Evolutionary conservation across 2,797 vertebrate genomes (phyloP), one percentile per base, ranked within the genome.

Genomic region (Phoxinus dragarum): DNA sequence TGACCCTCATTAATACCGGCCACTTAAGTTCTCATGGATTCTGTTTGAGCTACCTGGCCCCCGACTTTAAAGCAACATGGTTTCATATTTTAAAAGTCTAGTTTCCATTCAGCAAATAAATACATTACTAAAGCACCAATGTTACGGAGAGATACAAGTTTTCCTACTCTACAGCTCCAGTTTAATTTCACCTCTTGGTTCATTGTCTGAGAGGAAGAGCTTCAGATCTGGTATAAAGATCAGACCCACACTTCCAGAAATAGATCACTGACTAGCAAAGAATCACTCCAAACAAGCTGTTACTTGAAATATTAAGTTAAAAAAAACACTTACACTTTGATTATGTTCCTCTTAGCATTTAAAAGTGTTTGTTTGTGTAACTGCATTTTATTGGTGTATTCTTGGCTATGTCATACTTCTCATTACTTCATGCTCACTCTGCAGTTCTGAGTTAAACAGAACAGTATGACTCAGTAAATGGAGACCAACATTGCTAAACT

Each of bases 1-100:
- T 84, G 84, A 88, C 81, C 85, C 81, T 83, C 80, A 86, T 88
- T 90, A 88, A 88, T 88, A 87, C 69, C 59, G 40, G 85, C 81
- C 88, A 90, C 88, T 91, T 90, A 90, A 87, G 79, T 84, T 87
- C 84, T 85, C 42, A 68, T 83, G 81, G 77, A 85, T 88, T 89
- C 85, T 86, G 84, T 88, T 86, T 86, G 86, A 89, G 85, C 82
- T 61, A 72, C 82, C 71, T 88, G 88, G 88, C 89, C 73, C 86
- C 76, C 69, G 81, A 77, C 76, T 83, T 85, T 89, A 85, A 88
- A 89, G 90, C 85, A 86, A 87, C 85, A 86, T 75, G 64, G 49
- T 80, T 86, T 88, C 83, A 54, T 64, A 83, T 84, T 88, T 79
- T 81, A 87, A 84, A 86, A 81, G 84, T 88, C 77, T 81, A 84